Evolutionary conservation across 2,888 invertebrate species (phyloP), one percentile per base, ranked within the genome.

Genomic region (Eristalinus sepulchralis): DNA sequence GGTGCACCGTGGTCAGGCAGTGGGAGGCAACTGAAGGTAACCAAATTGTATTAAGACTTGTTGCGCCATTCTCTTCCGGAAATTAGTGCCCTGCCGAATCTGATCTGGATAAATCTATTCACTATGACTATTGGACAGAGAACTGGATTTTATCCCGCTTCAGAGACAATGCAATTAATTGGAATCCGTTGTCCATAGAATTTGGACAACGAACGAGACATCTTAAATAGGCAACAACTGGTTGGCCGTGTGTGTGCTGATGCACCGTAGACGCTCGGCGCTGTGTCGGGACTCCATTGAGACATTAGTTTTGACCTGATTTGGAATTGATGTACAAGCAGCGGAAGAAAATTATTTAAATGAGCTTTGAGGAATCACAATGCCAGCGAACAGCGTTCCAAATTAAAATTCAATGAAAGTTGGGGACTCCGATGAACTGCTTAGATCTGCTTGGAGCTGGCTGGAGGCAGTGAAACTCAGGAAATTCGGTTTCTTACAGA

Each of bases 251-350:
- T 64, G 63, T 27, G 27, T 27, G 2, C 27, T 27, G 27, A 3
- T 27, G 27, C 27, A 27, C 27, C 10, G n/a, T 57, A 76, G 53
- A 78, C 81, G 27, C 64, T 66, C 53, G 60, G 9, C 33, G 68
- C 22, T 55, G 57, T 72, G 55, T 55, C 55, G 62, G 76, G 36
- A 33, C 34, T 62, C 39, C 62, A 81, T 84, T 77, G 67, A 84
- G 84, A 84, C 66, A 76, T 85, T 77, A 57, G 81, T 81, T 59
- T 73, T 81, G 82, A 81, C 85, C 85, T 85, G 63, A 85, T 77
- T 85, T 85, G 82, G 85, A 77, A 70, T 53, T 73, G 31, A 9
- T 63, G 72, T 63, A 34, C 36, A 68, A 73, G 63, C 27, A 59
- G 67, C 81, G 82, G 77, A 63, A 55, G 66, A 72, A 34, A 77